Evolutionary conservation across 2,888 invertebrate species (phyloP).

Genomic region (Abrostola triplasia): DNA sequence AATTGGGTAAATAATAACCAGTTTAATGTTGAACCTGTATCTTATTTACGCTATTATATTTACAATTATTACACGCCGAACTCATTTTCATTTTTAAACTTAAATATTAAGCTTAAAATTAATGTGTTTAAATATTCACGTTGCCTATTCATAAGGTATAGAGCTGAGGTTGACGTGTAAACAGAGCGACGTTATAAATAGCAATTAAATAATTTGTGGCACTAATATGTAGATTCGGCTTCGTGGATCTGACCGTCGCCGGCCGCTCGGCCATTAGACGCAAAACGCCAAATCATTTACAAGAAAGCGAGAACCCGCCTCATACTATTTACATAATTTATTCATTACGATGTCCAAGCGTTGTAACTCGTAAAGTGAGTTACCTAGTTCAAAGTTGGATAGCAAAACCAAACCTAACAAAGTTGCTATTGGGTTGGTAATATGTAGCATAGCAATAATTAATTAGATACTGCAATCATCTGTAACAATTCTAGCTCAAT

Average conservation of each 20-base stretch:
- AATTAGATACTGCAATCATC: too few species aligned
- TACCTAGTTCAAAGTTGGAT: not conserved
- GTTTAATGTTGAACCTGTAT: constrained; percentile 24
- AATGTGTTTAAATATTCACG: not conserved
- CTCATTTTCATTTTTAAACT: not conserved
- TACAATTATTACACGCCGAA: constrained; percentile 3
- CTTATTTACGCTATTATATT: constrained; percentile 29
- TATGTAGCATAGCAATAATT: too few species aligned
- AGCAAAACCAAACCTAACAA: too few species aligned
- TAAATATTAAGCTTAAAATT: not conserved
- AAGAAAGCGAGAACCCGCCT: constrained; percentile 85
- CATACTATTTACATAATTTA: constrained; percentile 86
- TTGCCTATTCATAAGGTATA: constrained; percentile 31
- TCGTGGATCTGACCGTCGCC: constrained; percentile 65
- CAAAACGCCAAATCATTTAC: constrained; percentile 86
- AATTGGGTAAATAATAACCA: constrained; percentile 27
- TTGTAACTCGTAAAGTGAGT: constrained; percentile 60
- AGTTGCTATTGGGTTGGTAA: too few species aligned
- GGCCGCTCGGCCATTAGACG: constrained; percentile 73
- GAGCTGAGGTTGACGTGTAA: constrained; percentile 65
- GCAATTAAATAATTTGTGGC: constrained; percentile 84
- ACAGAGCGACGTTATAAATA: constrained; percentile 65
- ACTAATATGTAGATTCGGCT: constrained; percentile 73
- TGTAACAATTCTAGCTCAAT: too few species aligned
- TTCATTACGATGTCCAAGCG: constrained; percentile 67